A percentile compares a stretch with the other conserved stretches of the same genome.
phyloP scores from a whole-genome alignment of 2,113 vertebrate species.

The Silurus glanis region DNA sequence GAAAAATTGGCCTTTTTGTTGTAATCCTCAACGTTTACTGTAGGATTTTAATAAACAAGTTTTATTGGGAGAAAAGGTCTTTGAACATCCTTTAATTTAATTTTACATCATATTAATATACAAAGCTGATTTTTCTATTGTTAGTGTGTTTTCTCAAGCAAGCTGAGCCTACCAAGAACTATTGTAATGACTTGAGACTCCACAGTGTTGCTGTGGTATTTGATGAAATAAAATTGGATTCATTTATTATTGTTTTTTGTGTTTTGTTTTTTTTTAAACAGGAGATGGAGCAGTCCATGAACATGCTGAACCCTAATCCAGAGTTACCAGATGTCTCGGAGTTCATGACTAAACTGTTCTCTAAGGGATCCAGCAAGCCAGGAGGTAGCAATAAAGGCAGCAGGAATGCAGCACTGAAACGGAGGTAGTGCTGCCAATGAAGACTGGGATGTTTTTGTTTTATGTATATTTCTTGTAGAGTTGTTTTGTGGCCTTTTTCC shows the following conservation, averaged over 20 bases:
- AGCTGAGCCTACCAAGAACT: neutral
- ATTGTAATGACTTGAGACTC: neutral
- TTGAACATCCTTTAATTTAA: neutral
- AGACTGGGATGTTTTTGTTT: neutral
- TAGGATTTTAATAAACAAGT: neutral
- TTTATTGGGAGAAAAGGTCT: neutral
- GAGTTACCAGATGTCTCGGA: conserved; percentile 97
- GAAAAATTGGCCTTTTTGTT: neutral
- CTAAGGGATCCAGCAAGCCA: conserved; percentile 94
- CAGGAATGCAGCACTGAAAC: conserved; percentile 85
- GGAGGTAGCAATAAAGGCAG: conserved; percentile 85
- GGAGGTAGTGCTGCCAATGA: conserved; percentile 83
- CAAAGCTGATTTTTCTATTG: neutral
- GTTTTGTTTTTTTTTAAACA: conserved; percentile 54
- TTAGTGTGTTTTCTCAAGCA: neutral
- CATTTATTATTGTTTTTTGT: neutral
- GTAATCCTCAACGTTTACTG: neutral
- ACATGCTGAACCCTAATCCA: conserved; percentile 98
- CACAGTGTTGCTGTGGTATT: neutral
- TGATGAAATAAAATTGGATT: neutral
- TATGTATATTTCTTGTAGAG: conserved; percentile 31
- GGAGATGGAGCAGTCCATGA: conserved; percentile 99
- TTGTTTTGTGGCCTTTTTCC: conserved; percentile 66
- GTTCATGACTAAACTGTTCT: conserved; percentile 98
- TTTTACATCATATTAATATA: neutral